phyloP scores from a whole-genome alignment of 2,888 invertebrate species.

The Ceriagrion tenellum region DNA sequence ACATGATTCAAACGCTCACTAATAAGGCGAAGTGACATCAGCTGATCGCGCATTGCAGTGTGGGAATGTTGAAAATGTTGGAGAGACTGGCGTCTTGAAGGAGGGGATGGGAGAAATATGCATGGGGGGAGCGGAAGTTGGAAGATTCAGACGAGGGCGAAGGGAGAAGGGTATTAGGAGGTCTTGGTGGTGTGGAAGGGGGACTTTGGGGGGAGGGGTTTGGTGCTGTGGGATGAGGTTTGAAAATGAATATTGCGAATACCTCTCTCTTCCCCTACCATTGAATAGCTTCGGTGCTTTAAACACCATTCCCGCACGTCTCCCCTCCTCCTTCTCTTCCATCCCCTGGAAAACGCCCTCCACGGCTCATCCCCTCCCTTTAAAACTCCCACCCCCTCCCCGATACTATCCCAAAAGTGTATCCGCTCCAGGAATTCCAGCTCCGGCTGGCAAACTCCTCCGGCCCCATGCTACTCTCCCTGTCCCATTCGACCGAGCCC shows the following conservation, averaged over 20 bases:
- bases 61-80: background rate
- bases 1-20: background rate
- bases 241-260: conserved; percentile 60
- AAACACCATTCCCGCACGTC: conserved; percentile 10
- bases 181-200: background rate
- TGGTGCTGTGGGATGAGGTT: background rate
- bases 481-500: background rate
- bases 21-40: background rate
- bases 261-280: conserved; percentile 40
- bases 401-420: conserved; percentile 26
- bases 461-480: background rate
- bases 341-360: background rate
- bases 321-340: background rate
- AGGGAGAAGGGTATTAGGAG: background rate
- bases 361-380: background rate
- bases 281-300: conserved; percentile 55
- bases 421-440: conserved; percentile 49
- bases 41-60: background rate
- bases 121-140: background rate
- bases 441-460: background rate
- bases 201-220: background rate
- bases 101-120: background rate
- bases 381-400: background rate
- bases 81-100: background rate
- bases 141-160: background rate